Conservation (phyloP, 2,113 vertebrate genomes). For the Gymnorhina tibicen region DNA sequence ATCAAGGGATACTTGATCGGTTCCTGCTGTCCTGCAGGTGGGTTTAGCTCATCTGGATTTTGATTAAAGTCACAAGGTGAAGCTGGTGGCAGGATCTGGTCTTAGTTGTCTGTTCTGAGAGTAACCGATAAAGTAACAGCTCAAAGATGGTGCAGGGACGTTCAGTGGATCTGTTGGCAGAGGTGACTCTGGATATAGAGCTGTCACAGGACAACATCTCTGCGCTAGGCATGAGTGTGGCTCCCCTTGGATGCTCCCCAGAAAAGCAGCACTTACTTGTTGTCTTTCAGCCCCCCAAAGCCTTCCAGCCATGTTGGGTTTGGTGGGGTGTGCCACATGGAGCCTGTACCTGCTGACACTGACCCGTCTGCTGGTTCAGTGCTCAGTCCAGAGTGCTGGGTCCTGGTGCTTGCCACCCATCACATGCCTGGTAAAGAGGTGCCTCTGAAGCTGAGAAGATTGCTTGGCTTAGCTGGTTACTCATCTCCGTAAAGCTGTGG, state of each 20-base stretch:
- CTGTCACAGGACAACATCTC: neutral
- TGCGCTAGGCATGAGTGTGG: neutral
- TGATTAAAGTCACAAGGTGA: neutral
- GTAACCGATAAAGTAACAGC: neutral
- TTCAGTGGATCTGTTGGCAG: neutral
- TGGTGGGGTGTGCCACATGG: neutral
- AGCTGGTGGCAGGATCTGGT: neutral
- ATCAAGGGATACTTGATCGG: neutral
- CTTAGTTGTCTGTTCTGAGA: neutral
- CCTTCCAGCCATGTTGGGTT: neutral
- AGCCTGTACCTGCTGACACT: neutral
- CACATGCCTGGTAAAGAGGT: neutral
- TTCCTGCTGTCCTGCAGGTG: neutral
- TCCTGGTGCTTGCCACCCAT: neutral
- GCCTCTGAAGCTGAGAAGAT: neutral
- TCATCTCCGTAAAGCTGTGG: neutral
- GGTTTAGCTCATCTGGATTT: neutral
- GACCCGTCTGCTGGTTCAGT: neutral
- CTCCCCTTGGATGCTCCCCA: accelerated
- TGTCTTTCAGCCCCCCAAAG: neutral
- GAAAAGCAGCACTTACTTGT: neutral
- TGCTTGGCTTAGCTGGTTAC: neutral
- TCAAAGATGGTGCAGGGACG: accelerated
- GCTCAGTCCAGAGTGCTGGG: too few species aligned
- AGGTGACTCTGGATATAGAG: neutral